phyloP scores from a whole-genome alignment of 2,113 vertebrate species.

The Dendropsophus ebraccatus region DNA sequence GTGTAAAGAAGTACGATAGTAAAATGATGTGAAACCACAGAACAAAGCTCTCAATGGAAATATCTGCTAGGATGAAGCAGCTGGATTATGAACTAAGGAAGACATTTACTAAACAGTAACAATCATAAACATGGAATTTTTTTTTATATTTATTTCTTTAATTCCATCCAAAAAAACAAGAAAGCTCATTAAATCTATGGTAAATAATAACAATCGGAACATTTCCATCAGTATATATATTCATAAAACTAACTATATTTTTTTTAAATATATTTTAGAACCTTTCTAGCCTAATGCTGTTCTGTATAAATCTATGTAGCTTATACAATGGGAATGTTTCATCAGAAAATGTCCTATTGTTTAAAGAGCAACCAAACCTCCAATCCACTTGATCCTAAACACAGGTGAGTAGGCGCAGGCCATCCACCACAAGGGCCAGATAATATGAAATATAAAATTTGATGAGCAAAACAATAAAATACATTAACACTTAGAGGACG shows the following conservation, averaged over 20 bases:
- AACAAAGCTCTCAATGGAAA: background rate
- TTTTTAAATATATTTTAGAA: no score
- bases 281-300: no score
- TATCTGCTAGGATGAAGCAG: background rate
- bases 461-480: no score
- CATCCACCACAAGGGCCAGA: no score
- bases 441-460: no score
- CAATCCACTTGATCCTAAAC: no score
- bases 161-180: background rate
- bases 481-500: no score
- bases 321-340: background rate
- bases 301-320: background rate
- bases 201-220: background rate
- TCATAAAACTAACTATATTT: background rate
- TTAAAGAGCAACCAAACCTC: no score
- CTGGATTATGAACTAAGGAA: background rate
- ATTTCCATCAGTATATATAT: background rate
- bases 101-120: background rate
- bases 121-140: background rate
- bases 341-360: no score
- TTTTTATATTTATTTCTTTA: background rate
- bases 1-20: no score
- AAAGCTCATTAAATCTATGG: background rate
- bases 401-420: no score
- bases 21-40: background rate